Evolutionary conservation across 2,888 invertebrate species (phyloP), one percentile per base, ranked within the genome.

Genomic region (Chrysina gloriosa): DNA sequence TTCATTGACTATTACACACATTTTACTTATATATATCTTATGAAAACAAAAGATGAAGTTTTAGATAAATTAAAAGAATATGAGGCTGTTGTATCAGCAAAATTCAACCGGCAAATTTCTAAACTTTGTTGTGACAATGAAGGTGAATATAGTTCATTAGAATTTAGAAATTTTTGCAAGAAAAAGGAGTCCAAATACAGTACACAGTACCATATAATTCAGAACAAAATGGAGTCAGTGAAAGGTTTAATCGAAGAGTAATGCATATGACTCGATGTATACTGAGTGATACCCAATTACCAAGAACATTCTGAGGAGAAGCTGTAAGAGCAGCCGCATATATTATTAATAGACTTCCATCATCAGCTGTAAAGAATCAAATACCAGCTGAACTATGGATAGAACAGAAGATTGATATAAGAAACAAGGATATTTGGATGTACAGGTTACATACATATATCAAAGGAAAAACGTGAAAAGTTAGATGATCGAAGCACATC

Each of bases 1-100:
- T 73, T 71, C 58, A 69, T 72, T 31, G 71, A 72, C 56, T 39
- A 72, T 70, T 71, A 39, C 39, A 61, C 68, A 11, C 71, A 70
- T 69, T 73, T 72, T 69, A 39, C 63, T 7, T 11, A 45, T 21
- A 36, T 63, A 2, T 71, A 73, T 58, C 23, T 65, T n/a, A 36
- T 73, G 6, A 65, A 65, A 39, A 1, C 25, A 2, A 71, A 71
- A 21, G 63, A 48, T 54, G 68, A 70, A 48, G 70, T 68, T 39
- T 54, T 63, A 36, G 39, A 70, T n/a, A 61, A 63, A 11, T 70
- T 69, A 48, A 64, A 65, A 65, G 27, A 64, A 11, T 68, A 70
- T 58, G 42, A 52, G 52, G 34, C 52, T 9, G 21, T 61, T 23
- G 68, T 70, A 31, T 36, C 50, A 19, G 36, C 54, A 14, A 58